Conservation (phyloP, 23 tunicate species). For the Corella eumyota region DNA sequence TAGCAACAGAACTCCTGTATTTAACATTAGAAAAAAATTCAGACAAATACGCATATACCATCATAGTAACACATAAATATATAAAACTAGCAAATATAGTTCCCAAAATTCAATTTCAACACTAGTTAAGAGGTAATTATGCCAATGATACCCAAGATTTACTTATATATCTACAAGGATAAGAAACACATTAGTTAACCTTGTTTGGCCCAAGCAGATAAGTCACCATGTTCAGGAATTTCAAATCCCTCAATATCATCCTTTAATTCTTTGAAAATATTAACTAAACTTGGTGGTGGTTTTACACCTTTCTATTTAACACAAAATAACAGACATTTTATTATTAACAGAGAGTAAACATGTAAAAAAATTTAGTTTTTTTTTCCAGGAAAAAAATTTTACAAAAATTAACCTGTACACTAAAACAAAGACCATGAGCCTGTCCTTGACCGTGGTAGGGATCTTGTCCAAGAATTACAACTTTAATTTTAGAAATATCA, state of each 20-base stretch:
- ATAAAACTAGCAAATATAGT: too few species aligned
- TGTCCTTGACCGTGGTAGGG: constrained; percentile 97
- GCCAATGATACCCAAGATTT: too few species aligned
- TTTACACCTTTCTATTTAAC: constrained; percentile 44
- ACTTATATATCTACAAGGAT: too few species aligned
- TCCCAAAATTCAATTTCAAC: too few species aligned
- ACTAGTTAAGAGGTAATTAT: too few species aligned
- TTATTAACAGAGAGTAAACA: not conserved
- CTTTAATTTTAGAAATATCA: constrained; percentile 58
- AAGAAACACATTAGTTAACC: constrained; percentile 21
- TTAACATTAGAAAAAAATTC: too few species aligned
- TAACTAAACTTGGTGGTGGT: constrained; percentile 71
- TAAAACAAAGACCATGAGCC: constrained; percentile 97
- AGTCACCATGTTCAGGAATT: constrained; percentile 83
- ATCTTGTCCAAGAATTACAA: constrained; percentile 96
- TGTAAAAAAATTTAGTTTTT: not conserved
- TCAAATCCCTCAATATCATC: constrained; percentile 41
- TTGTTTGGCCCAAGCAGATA: constrained; percentile 95
- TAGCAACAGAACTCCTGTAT: constrained; percentile 81
- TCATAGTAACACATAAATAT: too few species aligned
- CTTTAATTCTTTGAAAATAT: constrained; percentile 73
- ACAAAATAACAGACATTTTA: not conserved
- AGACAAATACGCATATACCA: too few species aligned
- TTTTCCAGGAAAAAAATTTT: not conserved
- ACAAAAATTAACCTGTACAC: constrained; percentile 64